Percentiles rank a stretch among this genome's conserved stretches.
Evolutionary conservation across 2,113 vertebrate genomes (phyloP).

Genomic region (Dunckerocampus dactyliophorus): DNA sequence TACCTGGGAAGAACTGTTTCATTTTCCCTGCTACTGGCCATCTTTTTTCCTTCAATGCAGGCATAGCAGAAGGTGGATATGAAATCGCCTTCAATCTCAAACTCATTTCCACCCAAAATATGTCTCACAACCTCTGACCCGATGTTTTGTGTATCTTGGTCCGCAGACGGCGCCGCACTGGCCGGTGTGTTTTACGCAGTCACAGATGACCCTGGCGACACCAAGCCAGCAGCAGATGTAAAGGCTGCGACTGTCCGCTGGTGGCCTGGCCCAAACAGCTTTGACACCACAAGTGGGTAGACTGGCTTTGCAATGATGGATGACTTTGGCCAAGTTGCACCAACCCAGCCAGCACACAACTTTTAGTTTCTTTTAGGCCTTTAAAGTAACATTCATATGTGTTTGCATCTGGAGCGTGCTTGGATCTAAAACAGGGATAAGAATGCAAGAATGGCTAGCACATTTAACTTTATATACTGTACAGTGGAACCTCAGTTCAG

Average conservation of each 20-base stretch:
- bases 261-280: conserved; percentile 15
- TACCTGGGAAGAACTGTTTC: background rate
- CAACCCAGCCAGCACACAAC: background rate
- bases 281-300: conserved; percentile 8
- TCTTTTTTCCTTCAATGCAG: background rate
- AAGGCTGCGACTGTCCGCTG: background rate
- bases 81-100: conserved; percentile 18
- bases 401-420: background rate
- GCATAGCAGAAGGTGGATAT: conserved; percentile 5
- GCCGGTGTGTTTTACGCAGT: conserved; percentile 2
- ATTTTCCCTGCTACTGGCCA: background rate
- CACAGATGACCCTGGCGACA: conserved; percentile 10
- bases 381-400: background rate
- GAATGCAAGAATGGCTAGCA: no score
- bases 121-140: conserved; percentile 7
- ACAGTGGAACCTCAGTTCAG: no score
- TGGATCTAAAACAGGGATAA: background rate
- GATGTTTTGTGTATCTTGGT: background rate
- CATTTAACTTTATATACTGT: no score
- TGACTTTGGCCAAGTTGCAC: conserved; percentile 11
- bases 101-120: conserved; percentile 18
- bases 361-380: background rate
- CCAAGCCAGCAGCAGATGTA: conserved; percentile 8
- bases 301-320: conserved; percentile 6
- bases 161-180: background rate